Evolutionary conservation across 92 coral and sea anemone species (phyloP).

Genomic region (Actinernus sp.): DNA sequence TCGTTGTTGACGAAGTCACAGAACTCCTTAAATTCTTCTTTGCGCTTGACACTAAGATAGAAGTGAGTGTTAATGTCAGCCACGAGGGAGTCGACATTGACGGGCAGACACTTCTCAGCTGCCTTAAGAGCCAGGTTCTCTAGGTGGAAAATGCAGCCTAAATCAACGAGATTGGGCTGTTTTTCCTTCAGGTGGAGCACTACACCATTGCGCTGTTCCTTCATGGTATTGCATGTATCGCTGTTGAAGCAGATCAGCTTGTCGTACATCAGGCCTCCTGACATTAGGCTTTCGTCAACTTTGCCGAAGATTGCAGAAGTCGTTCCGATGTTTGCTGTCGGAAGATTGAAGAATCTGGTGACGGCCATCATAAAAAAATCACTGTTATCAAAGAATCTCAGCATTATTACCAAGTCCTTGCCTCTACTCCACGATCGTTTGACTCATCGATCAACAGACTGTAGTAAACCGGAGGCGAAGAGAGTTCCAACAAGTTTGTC

Average conservation of each 20-base stretch:
- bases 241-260: conserved; percentile 1
- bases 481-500: too few species aligned
- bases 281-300: conserved; percentile 14
- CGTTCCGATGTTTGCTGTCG: conserved; percentile 21
- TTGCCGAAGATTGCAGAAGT: conserved; percentile 16
- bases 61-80: background rate
- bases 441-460: too few species aligned
- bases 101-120: background rate
- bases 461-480: too few species aligned
- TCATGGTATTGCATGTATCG: too few species aligned
- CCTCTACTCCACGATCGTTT: too few species aligned
- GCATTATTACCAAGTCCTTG: conserved; percentile 26
- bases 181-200: conserved; percentile 18
- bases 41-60: too few species aligned
- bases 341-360: conserved; percentile 28
- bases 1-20: conserved; percentile 7
- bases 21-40: conserved; percentile 1
- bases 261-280: conserved; percentile 5
- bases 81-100: conserved; percentile 2
- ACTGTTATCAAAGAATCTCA: conserved; percentile 11
- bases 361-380: conserved; percentile 20
- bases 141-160: background rate
- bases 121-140: background rate
- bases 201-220: conserved; percentile 21
- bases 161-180: too few species aligned